phyloP scores from a whole-genome alignment of 2,888 invertebrate species.

The Metellina segmentata region DNA sequence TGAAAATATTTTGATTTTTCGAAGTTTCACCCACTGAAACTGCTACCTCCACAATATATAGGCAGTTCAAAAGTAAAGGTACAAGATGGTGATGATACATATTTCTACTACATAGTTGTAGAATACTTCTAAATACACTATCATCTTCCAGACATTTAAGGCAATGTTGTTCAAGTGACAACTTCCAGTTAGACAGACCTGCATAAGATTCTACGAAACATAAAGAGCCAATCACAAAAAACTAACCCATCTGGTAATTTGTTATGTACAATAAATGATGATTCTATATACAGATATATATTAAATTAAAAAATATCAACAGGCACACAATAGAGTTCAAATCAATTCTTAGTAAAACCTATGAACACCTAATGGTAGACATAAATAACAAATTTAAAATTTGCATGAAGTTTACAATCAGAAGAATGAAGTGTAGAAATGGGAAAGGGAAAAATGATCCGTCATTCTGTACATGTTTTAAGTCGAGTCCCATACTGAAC shows the following conservation, averaged over 20 bases:
- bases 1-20: not conserved
- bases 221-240: conserved; percentile 23
- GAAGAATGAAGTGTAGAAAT: conserved; percentile 39
- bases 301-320: conserved; percentile 55
- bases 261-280: conserved; percentile 65
- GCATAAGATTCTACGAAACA: conserved; percentile 28
- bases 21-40: not conserved
- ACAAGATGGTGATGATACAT: not conserved
- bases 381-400: conserved; percentile 24
- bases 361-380: conserved; percentile 20
- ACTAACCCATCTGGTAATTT: conserved; percentile 24
- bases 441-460: conserved; percentile 30
- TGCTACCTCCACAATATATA: not conserved
- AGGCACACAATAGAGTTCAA: conserved; percentile 42
- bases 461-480: conserved; percentile 58
- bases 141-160: not conserved
- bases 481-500: conserved; percentile 65
- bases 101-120: not conserved
- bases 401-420: conserved; percentile 35
- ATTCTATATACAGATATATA: conserved; percentile 68
- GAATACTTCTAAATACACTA: not conserved
- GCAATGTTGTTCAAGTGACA: not conserved
- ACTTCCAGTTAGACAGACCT: conserved; percentile 29
- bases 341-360: conserved; percentile 13
- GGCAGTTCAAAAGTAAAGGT: not conserved